A percentile compares a stretch with the other conserved stretches of the same genome.
These are phyloP conservation scores for Abscondita cerata DNA, from an alignment of 2,888 invertebrate species.

Conservation along the genomic window DNA sequence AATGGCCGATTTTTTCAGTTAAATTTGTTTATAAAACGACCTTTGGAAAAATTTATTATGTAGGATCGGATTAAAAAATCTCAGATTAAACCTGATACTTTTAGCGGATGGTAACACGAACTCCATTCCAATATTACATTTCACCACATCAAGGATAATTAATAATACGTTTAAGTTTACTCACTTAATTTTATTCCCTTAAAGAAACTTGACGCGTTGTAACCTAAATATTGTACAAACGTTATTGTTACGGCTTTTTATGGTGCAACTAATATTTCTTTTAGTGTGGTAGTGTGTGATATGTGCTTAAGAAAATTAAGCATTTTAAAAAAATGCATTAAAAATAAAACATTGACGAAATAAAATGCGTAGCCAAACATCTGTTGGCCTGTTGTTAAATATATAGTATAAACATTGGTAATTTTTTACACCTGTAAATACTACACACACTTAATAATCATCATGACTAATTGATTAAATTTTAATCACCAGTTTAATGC, in stretches of 20 bases:
- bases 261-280: not conserved
- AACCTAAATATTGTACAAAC: constrained; percentile 4
- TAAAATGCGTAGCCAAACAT: too few relatives aligned
- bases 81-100: not conserved
- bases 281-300: not conserved
- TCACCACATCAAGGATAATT: constrained; percentile 16
- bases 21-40: too few relatives aligned
- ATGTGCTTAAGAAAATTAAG: not conserved
- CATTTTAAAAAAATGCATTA: too few relatives aligned
- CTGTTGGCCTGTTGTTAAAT: too few relatives aligned
- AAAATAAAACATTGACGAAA: too few relatives aligned
- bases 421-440: constrained; percentile 2
- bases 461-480: not conserved
- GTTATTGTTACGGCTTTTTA: not conserved
- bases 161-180: constrained; percentile 10
- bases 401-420: too few relatives aligned
- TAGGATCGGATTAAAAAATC: too few relatives aligned
- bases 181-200: constrained; percentile 5
- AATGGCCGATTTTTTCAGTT: too few relatives aligned
- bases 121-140: constrained; percentile 11
- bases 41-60: too few relatives aligned
- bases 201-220: constrained; percentile 3
- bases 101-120: constrained; percentile 15
- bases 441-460: not conserved
- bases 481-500: not conserved